Base-by-base conservation (phyloP, 2,888 invertebrate species). In the Branchellion lobata region DNA sequence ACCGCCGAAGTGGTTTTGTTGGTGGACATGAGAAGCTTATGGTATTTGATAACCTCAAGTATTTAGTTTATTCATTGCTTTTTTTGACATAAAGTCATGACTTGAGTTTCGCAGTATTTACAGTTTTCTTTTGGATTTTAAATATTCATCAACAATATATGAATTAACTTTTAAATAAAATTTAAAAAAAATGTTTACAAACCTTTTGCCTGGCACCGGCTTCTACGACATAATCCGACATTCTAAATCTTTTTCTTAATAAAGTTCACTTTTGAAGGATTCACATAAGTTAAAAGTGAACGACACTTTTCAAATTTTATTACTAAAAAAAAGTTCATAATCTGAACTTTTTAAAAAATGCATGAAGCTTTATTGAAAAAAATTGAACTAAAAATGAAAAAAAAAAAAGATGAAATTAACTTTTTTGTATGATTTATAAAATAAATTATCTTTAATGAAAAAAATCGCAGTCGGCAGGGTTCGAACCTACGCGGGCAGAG, bases 401-500 rank as follows among this genome's bases (percentile, higher is more conserved):
- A n/a, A 65, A 27, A 24, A 24, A 65, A 65, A 8, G 5, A 65
- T 27, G 11, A 24, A 65, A 65, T 65, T 65, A 65, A 24, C 68
- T n/a, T 27, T 5, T 27, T n/a, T 27, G 5, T 65, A 14, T 24
- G n/a, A 14, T 8, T 11, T 5, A 18, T 21, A 24, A 29, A 40
- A 18, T 40, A 68, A 76, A 76, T 73, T 47, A 14, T 47, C 8
- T 47, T 47, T 18, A 47, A 8, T 24, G 5, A 57, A 57, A 57
- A 57, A 57, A 57, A 29, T 31, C 78, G 78, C 80, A 80, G 80
- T 72, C 79, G 80, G 65, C 80, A 79, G 80, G 80, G 71, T 80
- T 80, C 80, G 80, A 80, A 80, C 80, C 80, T 78, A 78, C 72
- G 80, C 80, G 80, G 80, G 80, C 80, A 79, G 79, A 80, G 80